Evolutionary conservation across 2,888 invertebrate genomes (phyloP), one percentile per base, ranked within the genome.

Genomic region (Hedychridium roseum): DNA sequence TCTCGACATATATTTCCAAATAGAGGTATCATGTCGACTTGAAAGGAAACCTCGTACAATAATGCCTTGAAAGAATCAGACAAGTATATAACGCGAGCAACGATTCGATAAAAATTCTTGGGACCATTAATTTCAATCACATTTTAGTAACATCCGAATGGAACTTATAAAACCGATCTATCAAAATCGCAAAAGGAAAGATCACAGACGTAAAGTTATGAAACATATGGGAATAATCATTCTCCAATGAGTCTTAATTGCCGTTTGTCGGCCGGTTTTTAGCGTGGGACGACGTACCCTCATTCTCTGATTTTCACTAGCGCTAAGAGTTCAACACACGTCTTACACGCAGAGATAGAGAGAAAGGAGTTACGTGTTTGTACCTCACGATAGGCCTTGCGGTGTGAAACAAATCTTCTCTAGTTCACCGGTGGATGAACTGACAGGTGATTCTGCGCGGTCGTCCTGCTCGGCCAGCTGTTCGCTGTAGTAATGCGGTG

Each of bases 401-500:
- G 79, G 79, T 63, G 79, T 79, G 58, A 79, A 79, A 70, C 79
- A 79, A 63, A 79, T 77, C 69, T 79, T 76, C 52, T 79, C 79
- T 66, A 79, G 70, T 68, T 79, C 79, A 44, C 79, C 79, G n/a
- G 80, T 79, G 11, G 80, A 79, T 26, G 80, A 79, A 48, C 79
- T 79, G 34, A 78, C 79, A 27, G 77, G 79, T 9, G 78, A 79
- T 44, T 79, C 80, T 35, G 74, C 78, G 30, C 79, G 73, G 16
- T 80, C 81, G 47, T 81, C 81, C 54, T 83, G 78, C 71, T 90
- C 90, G 43, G 86, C 82, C 43, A 91, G 84, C 67, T 90, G 88
- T 47, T 79, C 79, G 43, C 92, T 91, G 80, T 92, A 94, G 80
- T 93, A 94, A 79, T 94, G 92, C 15, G 91, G 91, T 43, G 92